phyloP scores from a whole-genome alignment of 1,140 invertebrate genomes.

The Batillaria attramentaria region DNA sequence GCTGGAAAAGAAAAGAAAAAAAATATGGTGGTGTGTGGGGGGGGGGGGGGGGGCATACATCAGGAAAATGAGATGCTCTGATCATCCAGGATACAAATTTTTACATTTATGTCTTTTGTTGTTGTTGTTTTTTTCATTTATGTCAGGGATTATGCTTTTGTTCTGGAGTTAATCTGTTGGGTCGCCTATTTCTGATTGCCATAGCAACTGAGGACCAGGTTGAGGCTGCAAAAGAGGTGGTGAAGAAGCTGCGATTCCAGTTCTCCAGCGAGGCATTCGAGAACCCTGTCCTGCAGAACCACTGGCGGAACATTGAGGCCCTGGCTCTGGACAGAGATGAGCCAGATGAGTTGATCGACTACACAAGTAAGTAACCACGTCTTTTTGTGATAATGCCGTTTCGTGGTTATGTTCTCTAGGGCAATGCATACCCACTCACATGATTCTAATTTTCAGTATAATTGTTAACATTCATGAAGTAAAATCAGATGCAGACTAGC shows the following conservation, averaged over 20 bases:
- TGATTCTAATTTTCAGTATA: background rate
- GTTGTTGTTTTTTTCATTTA: background rate
- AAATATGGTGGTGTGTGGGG: background rate
- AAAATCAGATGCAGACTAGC: background rate
- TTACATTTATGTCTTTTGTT: background rate
- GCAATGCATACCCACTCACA: no score
- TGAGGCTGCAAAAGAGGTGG: slow-evolving; percentile 73
- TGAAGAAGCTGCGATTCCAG: slow-evolving; percentile 74
- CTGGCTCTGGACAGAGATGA: slow-evolving; percentile 73
- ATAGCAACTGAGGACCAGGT: slow-evolving; percentile 66
- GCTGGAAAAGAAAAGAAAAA: no score
- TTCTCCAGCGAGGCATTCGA: slow-evolving; percentile 73
- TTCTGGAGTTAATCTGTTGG: background rate
- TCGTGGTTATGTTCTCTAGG: no score
- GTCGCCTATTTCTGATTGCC: slow-evolving; percentile 30
- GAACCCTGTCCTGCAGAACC: slow-evolving; percentile 73
- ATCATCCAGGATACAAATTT: background rate
- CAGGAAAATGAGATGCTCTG: background rate
- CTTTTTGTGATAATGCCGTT: no score
- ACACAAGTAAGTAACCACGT: slow-evolving; percentile 70
- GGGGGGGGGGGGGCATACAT: background rate
- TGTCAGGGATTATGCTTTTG: no score
- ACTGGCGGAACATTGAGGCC: slow-evolving; percentile 75
- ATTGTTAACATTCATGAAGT: no score
- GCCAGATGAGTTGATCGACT: slow-evolving; percentile 72